Conservation (phyloP, 2,797 vertebrate species). For the Aplochiton taeniatus region DNA sequence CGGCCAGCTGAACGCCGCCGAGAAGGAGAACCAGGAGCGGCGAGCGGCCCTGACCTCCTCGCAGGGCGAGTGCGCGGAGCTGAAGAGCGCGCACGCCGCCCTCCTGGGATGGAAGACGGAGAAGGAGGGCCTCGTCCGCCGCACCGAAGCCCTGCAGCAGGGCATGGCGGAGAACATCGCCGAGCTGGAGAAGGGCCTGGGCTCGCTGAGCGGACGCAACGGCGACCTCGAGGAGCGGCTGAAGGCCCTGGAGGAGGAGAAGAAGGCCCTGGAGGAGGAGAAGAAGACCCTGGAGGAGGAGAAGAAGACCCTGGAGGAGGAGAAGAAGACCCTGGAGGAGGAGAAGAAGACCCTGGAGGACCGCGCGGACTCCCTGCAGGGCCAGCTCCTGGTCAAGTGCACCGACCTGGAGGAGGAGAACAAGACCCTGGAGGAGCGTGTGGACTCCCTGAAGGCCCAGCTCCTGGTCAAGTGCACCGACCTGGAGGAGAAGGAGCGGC, state of each 20-base stretch:
- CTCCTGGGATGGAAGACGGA: conserved; percentile 84
- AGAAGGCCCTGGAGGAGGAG: too few relatives aligned
- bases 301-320: too few relatives aligned
- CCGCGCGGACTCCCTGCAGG: conserved; percentile 75
- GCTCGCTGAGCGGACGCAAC: conserved; percentile 62
- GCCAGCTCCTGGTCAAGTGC: conserved; percentile 74
- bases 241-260: conserved; percentile 57
- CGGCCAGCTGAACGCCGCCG: conserved; percentile 61
- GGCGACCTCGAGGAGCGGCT: conserved; percentile 65
- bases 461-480: conserved; percentile 77
- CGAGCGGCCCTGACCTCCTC: conserved; percentile 63
- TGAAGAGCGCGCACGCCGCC: conserved; percentile 71
- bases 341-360: conserved; percentile 73
- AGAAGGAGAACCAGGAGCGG: conserved; percentile 75
- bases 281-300: conserved; percentile 72
- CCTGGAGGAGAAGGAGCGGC: conserved; percentile 75
- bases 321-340: conserved; percentile 69
- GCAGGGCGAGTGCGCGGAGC: conserved; percentile 74
- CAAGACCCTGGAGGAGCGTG: conserved; percentile 74
- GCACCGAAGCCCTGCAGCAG: conserved; percentile 77
- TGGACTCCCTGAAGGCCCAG: conserved; percentile 76
- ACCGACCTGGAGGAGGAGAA: conserved; percentile 74
- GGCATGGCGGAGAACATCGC: conserved; percentile 70
- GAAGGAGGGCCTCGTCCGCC: conserved; percentile 74
- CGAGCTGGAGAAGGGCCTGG: conserved; percentile 74